phyloP scores from a whole-genome alignment of 2,113 vertebrate genomes.

The Syngnathus typhle region DNA sequence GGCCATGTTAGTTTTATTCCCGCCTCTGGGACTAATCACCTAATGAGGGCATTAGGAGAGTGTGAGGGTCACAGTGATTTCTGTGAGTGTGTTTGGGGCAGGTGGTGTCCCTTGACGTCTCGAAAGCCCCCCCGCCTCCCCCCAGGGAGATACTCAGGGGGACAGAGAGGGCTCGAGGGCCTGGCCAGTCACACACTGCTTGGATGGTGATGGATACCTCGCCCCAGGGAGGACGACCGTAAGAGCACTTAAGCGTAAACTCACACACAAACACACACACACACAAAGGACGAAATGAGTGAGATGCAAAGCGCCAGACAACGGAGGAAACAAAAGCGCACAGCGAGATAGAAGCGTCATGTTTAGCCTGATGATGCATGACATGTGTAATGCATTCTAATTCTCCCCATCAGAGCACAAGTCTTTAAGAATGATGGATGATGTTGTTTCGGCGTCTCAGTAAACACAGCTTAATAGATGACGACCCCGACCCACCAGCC shows the following conservation, averaged over 20 bases:
- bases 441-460: slow-evolving; percentile 67
- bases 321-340: slow-evolving; percentile 49
- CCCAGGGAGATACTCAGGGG: slow-evolving; percentile 49
- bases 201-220: slow-evolving; percentile 71
- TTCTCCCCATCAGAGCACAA: slow-evolving; percentile 65
- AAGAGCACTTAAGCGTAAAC: slow-evolving; percentile 61
- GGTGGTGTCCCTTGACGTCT: slow-evolving; percentile 57
- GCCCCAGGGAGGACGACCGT: slow-evolving; percentile 64
- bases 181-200: slow-evolving; percentile 60
- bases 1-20: slow-evolving; percentile 53
- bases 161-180: slow-evolving; percentile 56
- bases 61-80: slow-evolving; percentile 63
- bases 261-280: slow-evolving; percentile 38
- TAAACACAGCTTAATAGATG: slow-evolving; percentile 71
- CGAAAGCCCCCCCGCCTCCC: slow-evolving; percentile 12
- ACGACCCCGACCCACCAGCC: slow-evolving; percentile 55
- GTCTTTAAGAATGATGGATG: slow-evolving; percentile 73
- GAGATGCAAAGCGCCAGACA: slow-evolving; percentile 52
- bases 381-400: slow-evolving; percentile 73
- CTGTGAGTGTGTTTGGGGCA: slow-evolving; percentile 51
- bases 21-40: slow-evolving; percentile 66
- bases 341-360: slow-evolving; percentile 67
- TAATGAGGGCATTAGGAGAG: slow-evolving; percentile 66
- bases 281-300: slow-evolving; percentile 29
- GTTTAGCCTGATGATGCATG: slow-evolving; percentile 71